Evolutionary conservation across 2,113 vertebrate genomes (phyloP), one percentile per base, ranked within the genome.

Genomic region (Emydura subglobosa): DNA sequence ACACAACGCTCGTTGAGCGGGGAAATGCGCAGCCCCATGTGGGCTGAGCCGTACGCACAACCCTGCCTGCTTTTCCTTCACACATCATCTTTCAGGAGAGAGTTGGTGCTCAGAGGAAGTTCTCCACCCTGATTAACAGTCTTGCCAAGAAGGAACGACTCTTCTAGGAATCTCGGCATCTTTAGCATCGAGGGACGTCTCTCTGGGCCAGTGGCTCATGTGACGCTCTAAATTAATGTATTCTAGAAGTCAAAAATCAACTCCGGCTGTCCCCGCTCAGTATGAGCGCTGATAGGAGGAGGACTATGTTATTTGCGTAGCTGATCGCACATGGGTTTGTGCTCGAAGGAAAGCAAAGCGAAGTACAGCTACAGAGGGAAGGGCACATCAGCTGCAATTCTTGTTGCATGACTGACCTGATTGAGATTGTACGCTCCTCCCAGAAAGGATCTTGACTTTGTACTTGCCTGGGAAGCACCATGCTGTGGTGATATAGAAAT

Each of bases 391-490:
- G 59, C 85, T 89, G 24, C 47, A 50, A 19, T 93, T 94, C 82
- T 24, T 83, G 82, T 0, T 0, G 76, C 49, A 68, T 51, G 9
- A 11, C 49, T 59, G 74, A 11, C 54, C 76, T 0, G 0, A 0
- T 61, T 59, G 44, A 29, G 3, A 51, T 2, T 0, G 0, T 0
- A 49, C 96, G 49, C 47, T 8, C n/a, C 80, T 89, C 80, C 90
- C 61, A 55, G 49, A 90, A 83, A 61, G 86, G 49, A 39, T 55
- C 51, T 44, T 0, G 0, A 21, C 85, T 84, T 85, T 81, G 83
- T 55, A 19, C 0, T 0, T 2, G 2, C 2, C 24, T 68, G 54
- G 39, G 85, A 76, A 85, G 90, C 1, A 0, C 34, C 51, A 0
- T 0, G 0, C 12, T 25, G 16, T 5, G 25, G 44, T 3, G 1